These are phyloP conservation scores for Oxyteleia sp. DNA, from an alignment of 2,888 invertebrate genomes.

Conservation along the genomic window DNA sequence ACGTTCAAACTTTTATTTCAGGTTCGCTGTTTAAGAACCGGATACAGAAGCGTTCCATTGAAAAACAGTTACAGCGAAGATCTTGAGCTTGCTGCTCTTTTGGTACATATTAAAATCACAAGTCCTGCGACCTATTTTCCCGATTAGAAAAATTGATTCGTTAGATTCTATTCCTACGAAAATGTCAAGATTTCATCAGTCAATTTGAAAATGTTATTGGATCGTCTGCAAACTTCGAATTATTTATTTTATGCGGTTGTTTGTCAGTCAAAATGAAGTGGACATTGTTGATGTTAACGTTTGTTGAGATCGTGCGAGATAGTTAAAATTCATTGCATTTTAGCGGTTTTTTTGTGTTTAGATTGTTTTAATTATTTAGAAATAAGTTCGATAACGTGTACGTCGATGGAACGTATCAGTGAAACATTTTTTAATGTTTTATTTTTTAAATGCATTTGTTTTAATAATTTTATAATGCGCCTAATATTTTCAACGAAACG, in stretches of 20 bases:
- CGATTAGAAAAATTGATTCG: conserved; percentile 24
- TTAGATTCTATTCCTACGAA: not conserved
- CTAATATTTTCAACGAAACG: no score
- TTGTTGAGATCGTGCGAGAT: conserved; percentile 1
- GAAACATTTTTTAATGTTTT: no score
- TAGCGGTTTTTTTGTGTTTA: not conserved
- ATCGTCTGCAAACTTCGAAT: no score
- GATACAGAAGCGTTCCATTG: conserved; percentile 96
- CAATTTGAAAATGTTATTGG: no score
- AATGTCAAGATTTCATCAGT: not conserved
- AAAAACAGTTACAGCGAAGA: conserved; percentile 97
- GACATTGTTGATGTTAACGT: conserved; percentile 11
- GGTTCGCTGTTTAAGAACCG: conserved; percentile 92
- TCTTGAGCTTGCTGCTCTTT: conserved; percentile 95
- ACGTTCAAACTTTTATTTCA: no score
- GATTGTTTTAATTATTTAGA: not conserved
- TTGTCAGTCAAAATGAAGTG: conserved; percentile 4
- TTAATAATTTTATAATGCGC: no score
- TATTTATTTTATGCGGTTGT: conserved; percentile 21
- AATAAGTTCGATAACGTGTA: no score
- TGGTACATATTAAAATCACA: conserved; percentile 93
- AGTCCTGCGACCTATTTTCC: conserved; percentile 78
- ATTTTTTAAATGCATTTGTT: no score
- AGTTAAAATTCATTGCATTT: conserved; percentile 1
- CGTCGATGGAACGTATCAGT: no score